Base-by-base conservation (phyloP, 2,113 vertebrate genomes). In the Etheostoma spectabile region DNA sequence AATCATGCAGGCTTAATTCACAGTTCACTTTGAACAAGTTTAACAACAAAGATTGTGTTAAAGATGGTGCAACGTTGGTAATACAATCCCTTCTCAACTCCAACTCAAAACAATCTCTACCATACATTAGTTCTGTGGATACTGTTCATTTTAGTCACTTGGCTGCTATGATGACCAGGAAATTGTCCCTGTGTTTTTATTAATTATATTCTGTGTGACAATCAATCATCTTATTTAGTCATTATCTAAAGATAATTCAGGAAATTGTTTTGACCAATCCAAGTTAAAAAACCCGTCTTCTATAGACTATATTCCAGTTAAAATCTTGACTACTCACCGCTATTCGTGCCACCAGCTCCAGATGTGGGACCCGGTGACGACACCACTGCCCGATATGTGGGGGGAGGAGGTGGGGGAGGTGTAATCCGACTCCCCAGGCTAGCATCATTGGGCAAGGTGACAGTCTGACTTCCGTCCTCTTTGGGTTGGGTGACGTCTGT, bases 371-470 rank as follows among this genome's bases (percentile, higher is more conserved):
- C 97, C 0, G 98, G 97, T 12, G 97, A 98, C 0, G 97, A 97
- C 33, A 99, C 97, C 90, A 98, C 96, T 1, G 97, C 94, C 76
- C 97, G 96, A 96, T 99, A 99, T 77, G 97, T 97, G 72, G 98
- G 98, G 3, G 98, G 97, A 49, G 98, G 98, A 55, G 97, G 98
- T 80, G 97, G 97, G 18, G 98, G 97, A 4, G 97, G 97, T 14
- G 96, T 96, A 45, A 93, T 96, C 90, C 96, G 95, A 70, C 92
- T 96, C 35, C 92, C 96, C 91, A 92, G 92, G 90, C 93, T 93
- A 1, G 94, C 90, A 75, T 98, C 97, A 94, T 96, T 97, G 90
- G 97, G 96, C 48, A 97, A 97, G 46, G 94, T 89, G 55, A 86
- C 82, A 0, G 94, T 92, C 94, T 97, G 96, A 81, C 66, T 45